Conservation (phyloP, 1,140 invertebrate species). For the Drosophila oshimai region DNA sequence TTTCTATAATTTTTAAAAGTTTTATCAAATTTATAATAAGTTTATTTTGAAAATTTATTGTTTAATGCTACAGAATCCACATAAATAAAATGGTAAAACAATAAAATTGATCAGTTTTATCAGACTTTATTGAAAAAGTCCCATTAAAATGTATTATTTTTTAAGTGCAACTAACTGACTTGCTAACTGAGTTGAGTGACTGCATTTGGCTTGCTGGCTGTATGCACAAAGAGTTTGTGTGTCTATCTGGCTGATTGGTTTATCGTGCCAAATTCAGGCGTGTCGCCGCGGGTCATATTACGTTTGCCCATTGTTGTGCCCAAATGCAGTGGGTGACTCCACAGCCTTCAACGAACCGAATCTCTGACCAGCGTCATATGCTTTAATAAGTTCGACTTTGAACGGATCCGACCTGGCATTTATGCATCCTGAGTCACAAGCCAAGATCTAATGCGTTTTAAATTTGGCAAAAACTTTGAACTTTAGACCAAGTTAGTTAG, state of each 20-base stretch:
- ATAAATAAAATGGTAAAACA: too few relatives aligned
- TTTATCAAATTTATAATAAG: too few relatives aligned
- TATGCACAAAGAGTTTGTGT: conserved; percentile 20
- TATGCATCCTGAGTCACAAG: conserved; percentile 61
- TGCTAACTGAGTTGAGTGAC: conserved; percentile 7
- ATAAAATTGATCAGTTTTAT: background rate
- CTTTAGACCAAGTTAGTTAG: conserved; percentile 25
- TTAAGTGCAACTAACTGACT: background rate
- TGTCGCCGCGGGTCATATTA: conserved; percentile 71
- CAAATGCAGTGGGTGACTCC: conserved; percentile 10
- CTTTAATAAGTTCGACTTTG: conserved; percentile 67
- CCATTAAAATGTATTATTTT: background rate
- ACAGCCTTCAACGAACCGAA: conserved; percentile 42
- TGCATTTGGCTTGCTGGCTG: conserved; percentile 55
- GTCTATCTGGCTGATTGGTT: conserved; percentile 67
- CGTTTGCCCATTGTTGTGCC: conserved; percentile 35
- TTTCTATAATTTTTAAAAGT: too few relatives aligned
- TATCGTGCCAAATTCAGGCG: conserved; percentile 78
- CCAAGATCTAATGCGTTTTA: conserved; percentile 63
- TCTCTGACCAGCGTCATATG: conserved; percentile 37
- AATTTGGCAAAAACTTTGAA: conserved; percentile 50
- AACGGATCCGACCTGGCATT: conserved; percentile 43
- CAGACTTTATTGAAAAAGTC: background rate
- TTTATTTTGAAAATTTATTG: too few relatives aligned
- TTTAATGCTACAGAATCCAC: too few relatives aligned